A percentile compares a stretch with the other conserved stretches of the same genome.
These are phyloP conservation scores for Drosophila melanocephala DNA, from an alignment of 2,888 invertebrate genomes.

Conservation along the genomic window DNA sequence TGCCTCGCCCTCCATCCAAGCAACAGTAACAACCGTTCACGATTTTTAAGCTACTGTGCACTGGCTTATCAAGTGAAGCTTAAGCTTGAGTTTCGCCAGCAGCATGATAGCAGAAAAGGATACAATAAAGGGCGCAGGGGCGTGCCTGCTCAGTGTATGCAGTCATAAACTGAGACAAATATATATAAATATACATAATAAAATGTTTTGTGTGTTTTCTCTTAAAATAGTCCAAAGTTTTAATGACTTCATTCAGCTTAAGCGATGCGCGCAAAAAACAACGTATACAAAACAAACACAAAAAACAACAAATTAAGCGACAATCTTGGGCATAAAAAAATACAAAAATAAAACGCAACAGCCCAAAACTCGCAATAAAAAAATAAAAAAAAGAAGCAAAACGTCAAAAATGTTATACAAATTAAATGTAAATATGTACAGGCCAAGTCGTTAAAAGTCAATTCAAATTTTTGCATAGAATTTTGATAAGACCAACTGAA, in stretches of 20 bases:
- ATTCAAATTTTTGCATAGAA: constrained; percentile 79
- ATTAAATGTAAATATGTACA: constrained; percentile 74
- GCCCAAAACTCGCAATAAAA: constrained; percentile 32
- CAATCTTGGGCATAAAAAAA: constrained; percentile 68
- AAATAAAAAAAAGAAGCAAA: constrained; percentile 23
- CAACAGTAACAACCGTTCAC: constrained; percentile 58
- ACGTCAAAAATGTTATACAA: constrained; percentile 70
- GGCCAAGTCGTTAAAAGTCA: constrained; percentile 78
- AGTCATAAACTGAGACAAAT: constrained; percentile 70
- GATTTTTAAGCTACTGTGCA: constrained; percentile 65
- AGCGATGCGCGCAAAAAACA: constrained; percentile 30
- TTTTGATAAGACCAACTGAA: constrained; percentile 57
- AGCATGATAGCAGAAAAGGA: constrained; percentile 8
- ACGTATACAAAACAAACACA: background rate
- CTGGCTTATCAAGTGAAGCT: constrained; percentile 76
- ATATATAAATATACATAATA: constrained; percentile 40
- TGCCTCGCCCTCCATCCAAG: constrained; percentile 7
- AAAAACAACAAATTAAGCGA: constrained; percentile 61
- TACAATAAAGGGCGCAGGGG: background rate
- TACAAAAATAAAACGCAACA: constrained; percentile 29
- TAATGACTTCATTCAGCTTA: constrained; percentile 71
- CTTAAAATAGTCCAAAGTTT: constrained; percentile 78
- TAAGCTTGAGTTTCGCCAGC: constrained; percentile 31
- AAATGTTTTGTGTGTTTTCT: constrained; percentile 66
- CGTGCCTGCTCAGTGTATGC: constrained; percentile 5